These are phyloP conservation scores for Otolemur crassicaudatus DNA, from an alignment of 2,797 vertebrate genomes.

Conservation along the genomic window DNA sequence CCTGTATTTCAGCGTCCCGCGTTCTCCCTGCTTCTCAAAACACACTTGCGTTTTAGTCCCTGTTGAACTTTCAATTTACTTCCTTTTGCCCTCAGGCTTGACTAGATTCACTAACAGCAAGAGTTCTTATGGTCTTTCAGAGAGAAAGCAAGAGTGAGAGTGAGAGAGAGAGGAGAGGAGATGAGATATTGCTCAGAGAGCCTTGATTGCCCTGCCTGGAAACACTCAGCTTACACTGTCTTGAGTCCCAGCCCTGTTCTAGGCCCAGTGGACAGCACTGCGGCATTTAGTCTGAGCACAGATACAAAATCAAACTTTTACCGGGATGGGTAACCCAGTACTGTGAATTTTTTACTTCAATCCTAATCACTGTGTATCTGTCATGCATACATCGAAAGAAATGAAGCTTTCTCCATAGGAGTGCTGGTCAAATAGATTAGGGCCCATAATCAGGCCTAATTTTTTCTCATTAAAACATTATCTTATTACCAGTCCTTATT, in stretches of 20 bases:
- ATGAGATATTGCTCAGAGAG: neutral
- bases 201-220: neutral
- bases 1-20: too few species aligned
- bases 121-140: neutral
- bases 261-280: neutral
- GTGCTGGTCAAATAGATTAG: neutral
- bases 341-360: neutral
- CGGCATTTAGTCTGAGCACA: neutral
- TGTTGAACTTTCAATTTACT: neutral
- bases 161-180: neutral
- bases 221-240: neutral
- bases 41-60: neutral
- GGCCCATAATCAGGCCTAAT: neutral
- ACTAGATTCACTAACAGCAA: neutral
- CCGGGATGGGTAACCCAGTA: neutral
- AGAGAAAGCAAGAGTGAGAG: neutral
- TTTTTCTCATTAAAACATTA: neutral
- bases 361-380: neutral
- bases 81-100: neutral
- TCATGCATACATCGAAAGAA: neutral
- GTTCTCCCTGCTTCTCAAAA: neutral
- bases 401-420: neutral
- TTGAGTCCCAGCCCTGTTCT: neutral
- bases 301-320: neutral
- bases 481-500: neutral